Evolutionary conservation across 2,113 vertebrate genomes (phyloP), one percentile per base, ranked within the genome.

Genomic region (Lepus timidus): DNA sequence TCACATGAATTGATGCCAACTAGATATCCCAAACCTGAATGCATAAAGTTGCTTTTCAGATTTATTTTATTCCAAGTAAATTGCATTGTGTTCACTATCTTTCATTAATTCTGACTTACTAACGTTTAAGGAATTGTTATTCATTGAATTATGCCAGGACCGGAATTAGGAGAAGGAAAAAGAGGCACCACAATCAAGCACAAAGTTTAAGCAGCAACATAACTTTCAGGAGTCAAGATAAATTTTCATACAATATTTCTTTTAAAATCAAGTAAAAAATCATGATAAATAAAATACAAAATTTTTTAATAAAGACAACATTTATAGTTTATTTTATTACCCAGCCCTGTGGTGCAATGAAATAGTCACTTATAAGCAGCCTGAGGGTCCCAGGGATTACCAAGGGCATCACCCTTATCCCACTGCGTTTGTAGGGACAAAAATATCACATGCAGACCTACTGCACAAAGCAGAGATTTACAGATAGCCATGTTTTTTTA

Each of bases 91-190:
- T 81, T 84, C 16, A 22, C 29, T 90, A 83, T 74, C 49, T 94
- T 90, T 75, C 58, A 65, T 75, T 80, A 33, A 44, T 71, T 70
- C 67, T 87, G 51, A 6, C 36, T 93, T 78, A 76, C 14, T 85
- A n/a, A 58, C 27, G 55, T 90, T 88, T 87, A 88, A 96, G 65
- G 31, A 65, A 29, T 80, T 27, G 58, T 65, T 81, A 71, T 94
- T 85, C 49, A 68, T 49, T 62, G 44, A 65, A 12, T n/a, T 83
- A 93, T 6, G 9, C n/a, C 12, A 67, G 25, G 22, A 22, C 31
- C 13, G 9, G 20, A n/a, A 52, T 71, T 76, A 81, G 31, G 6
- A 29, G 49, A 12, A 79, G 39, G 51, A 76, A 80, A 76, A 39
- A 65, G 65, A 51, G 3, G 12, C 9, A 31, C 11, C 82, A 44